Evolutionary conservation across 2,797 vertebrate genomes (phyloP), one percentile per base, ranked within the genome.

Genomic region (Phalanger gymnotis): DNA sequence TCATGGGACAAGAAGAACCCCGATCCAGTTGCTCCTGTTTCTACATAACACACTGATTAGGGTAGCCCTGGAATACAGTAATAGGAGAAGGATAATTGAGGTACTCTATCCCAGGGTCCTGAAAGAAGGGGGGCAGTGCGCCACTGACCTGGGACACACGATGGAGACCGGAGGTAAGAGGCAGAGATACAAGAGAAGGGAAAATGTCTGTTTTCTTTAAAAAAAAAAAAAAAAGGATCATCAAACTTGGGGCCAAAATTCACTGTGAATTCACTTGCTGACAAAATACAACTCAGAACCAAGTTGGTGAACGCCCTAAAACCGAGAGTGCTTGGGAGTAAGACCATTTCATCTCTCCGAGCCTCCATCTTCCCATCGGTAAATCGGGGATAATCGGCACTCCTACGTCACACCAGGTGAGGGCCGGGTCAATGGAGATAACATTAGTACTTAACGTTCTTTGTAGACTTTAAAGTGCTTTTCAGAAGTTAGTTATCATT

Each of bases 281-380:
- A 40, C n/a, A 73, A 25, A 73, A 40, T 73, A 40, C 19, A 73
- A 40, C 16, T 40, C 66, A 16, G 16, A 19, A 19, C 5, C 14
- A 19, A 14, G 34, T 0, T 34, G 58, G 22, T 56, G 55, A 27
- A 55, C 54, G 14, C 34, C 40, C 40, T 73, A 2, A 73, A n/a
- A 25, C 16, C 6, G n/a, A 73, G 4, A 40, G 40, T 27, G 25
- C 92, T 95, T 25, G 3, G 9, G 73, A 0, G 10, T 53, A 5
- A 53, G 31, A 61, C 81, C 27, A 16, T 28, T 25, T 3, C 66
- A 95, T 12, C 4, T 40, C 92, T 58, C 66, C n/a, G 28, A 51
- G 31, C 51, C 90, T 96, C 73, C 53, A 56, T 91, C 40, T 96
- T 54, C 81, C 66, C 58, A 61, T n/a, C 89, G n/a, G 51, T 56